Base-by-base conservation (phyloP, 2,888 invertebrate species). In the Clistopyga incitator region DNA sequence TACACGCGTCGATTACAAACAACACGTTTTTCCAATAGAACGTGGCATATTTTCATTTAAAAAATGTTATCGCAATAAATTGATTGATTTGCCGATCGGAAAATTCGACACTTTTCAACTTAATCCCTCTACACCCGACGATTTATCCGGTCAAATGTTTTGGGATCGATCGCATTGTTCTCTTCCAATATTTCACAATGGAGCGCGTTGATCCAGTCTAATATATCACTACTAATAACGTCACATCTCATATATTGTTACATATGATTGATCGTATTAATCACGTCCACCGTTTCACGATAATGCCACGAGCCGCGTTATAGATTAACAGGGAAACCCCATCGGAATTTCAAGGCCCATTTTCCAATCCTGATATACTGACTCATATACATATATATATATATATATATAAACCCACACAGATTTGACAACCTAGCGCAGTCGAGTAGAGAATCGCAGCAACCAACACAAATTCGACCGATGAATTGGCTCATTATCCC, bases 401-500 rank as follows among this genome's bases (percentile, higher is more conserved):
- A n/a, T n/a, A n/a, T n/a, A 13, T 25, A 29, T 13, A 34, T 34
- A 13, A 15, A 13, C 34, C 18, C 34, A 15, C 18, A 61, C 34
- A 0, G 29, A 18, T 64, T 64, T 18, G 18, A 64, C 42, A 64
- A 64, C 42, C 38, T 11, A 64, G 18, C 34, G 8, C 18, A 20
- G n/a, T n/a, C n/a, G n/a, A 64, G 45, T 47, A 34, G 52, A 23
- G 74, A 75, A 23, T 81, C 34, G 56, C 15, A 64, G 13, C 38
- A 38, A 70, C 18, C 52, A 71, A 67, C 52, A 52, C 72, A 77
- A 67, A 74, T 52, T 64, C 82, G 59, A 82, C 64, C 72, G 76
- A 79, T 65, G 81, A 79, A 85, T 84, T 80, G 83, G 79, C 86
- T 88, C 86, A 83, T 86, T 88, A 87, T 80, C 71, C 77, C 67